Conservation (phyloP, 2,888 invertebrate species). For the Caenorhabditis sp. region DNA sequence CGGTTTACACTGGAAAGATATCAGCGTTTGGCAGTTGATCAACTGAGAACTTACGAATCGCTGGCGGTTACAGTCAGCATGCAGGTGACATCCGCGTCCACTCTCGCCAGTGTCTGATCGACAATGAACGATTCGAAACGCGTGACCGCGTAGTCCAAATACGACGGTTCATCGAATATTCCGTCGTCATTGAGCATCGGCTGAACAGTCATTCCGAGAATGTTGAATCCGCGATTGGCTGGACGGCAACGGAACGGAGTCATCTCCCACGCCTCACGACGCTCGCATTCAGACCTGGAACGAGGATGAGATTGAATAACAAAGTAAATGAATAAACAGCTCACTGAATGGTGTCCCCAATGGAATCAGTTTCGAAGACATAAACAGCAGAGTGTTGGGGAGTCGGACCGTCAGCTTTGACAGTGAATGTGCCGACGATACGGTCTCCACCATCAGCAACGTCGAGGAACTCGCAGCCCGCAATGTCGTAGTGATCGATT, state of each 20-base stretch:
- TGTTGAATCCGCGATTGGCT: slow-evolving; percentile 43
- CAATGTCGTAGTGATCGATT: slow-evolving; percentile 26
- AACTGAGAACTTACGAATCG: slow-evolving; percentile 43
- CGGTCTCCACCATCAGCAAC: slow-evolving; percentile 62
- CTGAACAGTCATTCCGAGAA: slow-evolving; percentile 49
- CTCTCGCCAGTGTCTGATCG: slow-evolving; percentile 58
- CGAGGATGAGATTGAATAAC: too few species aligned
- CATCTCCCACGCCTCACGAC: slow-evolving; percentile 5
- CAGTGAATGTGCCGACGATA: slow-evolving; percentile 57
- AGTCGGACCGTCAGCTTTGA: neutral
- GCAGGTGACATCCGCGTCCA: slow-evolving; percentile 73
- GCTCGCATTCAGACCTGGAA: slow-evolving; percentile 16
- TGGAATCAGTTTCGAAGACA: slow-evolving; percentile 41
- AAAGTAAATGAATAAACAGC: too few species aligned
- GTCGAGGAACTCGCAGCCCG: slow-evolving; percentile 71
- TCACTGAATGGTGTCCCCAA: slow-evolving; percentile 29
- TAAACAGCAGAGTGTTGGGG: slow-evolving; percentile 40
- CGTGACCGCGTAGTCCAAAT: slow-evolving; percentile 23
- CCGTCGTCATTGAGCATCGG: slow-evolving; percentile 51
- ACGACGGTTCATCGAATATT: slow-evolving; percentile 28
- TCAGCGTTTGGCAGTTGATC: neutral
- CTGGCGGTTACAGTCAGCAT: slow-evolving; percentile 69
- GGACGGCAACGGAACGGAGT: slow-evolving; percentile 11
- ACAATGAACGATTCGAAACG: slow-evolving; percentile 52
- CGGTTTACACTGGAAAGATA: slow-evolving; percentile 11